Evolutionary conservation across 2,888 invertebrate genomes (phyloP).

Genomic region (Anthophora plumipes): DNA sequence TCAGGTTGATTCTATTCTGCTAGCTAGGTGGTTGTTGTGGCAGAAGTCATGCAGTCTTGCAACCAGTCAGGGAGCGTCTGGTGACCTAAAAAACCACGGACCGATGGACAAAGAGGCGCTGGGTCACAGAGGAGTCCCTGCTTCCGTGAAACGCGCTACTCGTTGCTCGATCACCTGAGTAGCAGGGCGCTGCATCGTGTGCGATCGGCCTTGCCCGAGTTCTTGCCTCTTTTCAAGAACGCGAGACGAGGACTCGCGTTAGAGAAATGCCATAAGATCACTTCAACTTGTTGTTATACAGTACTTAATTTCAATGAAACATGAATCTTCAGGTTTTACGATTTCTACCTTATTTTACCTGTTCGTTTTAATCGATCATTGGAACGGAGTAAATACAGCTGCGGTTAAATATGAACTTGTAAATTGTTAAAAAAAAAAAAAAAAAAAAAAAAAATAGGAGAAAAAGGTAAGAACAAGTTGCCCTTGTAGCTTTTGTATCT

Average conservation of each 20-base stretch:
- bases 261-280: not conserved
- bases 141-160: not conserved
- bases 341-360: no score
- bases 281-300: not conserved
- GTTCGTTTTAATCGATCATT: no score
- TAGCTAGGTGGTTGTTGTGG: not conserved
- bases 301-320: no score
- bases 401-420: no score
- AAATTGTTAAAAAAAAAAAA: no score
- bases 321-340: no score
- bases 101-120: conserved; percentile 67
- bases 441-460: no score
- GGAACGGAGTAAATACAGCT: no score
- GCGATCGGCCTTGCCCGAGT: conserved; percentile 60
- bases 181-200: not conserved
- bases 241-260: not conserved
- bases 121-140: conserved; percentile 37
- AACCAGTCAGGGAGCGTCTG: not conserved
- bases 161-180: conserved; percentile 18
- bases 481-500: no score
- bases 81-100: conserved; percentile 51
- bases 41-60: not conserved
- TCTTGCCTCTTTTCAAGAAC: conserved; percentile 52
- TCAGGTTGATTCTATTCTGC: not conserved
- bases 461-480: no score